Evolutionary conservation across 2,113 vertebrate genomes (phyloP).

Genomic region (Chaetodon auriga): DNA sequence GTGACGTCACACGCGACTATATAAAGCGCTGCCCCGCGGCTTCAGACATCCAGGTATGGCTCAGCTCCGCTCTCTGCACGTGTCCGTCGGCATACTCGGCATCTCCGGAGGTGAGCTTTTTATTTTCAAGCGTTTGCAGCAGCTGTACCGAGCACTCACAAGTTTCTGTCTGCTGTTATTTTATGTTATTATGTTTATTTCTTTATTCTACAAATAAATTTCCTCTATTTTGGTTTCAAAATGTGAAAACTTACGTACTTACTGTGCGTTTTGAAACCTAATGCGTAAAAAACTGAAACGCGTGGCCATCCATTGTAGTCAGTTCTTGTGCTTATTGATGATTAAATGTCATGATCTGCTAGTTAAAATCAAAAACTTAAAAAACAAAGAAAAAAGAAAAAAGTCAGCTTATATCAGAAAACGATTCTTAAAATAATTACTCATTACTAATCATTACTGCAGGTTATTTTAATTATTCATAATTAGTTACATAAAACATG

Average conservation of each 20-base stretch:
- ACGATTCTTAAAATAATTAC: background rate
- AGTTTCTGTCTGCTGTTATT: background rate
- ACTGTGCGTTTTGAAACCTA: background rate
- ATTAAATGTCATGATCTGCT: background rate
- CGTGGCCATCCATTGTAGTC: background rate
- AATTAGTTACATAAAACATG: background rate
- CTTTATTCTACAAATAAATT: too few relatives aligned
- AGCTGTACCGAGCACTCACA: too few relatives aligned
- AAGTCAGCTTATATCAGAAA: background rate
- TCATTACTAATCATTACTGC: background rate
- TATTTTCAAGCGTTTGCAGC: background rate
- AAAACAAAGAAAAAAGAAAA: background rate
- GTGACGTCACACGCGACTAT: slow-evolving; percentile 47
- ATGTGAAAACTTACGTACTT: background rate
- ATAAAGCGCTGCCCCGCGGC: slow-evolving; percentile 19
- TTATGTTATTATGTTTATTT: background rate
- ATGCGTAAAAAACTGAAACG: background rate
- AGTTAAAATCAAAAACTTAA: background rate
- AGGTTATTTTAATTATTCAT: background rate
- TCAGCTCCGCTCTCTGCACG: slow-evolving; percentile 71
- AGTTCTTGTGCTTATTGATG: background rate
- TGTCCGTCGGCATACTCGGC: slow-evolving; percentile 83
- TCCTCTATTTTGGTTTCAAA: background rate
- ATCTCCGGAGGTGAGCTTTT: slow-evolving; percentile 85
- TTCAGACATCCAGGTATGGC: slow-evolving; percentile 47